These are phyloP conservation scores for Hydropsyche betteni DNA, from an alignment of 2,888 invertebrate genomes.

Conservation along the genomic window DNA sequence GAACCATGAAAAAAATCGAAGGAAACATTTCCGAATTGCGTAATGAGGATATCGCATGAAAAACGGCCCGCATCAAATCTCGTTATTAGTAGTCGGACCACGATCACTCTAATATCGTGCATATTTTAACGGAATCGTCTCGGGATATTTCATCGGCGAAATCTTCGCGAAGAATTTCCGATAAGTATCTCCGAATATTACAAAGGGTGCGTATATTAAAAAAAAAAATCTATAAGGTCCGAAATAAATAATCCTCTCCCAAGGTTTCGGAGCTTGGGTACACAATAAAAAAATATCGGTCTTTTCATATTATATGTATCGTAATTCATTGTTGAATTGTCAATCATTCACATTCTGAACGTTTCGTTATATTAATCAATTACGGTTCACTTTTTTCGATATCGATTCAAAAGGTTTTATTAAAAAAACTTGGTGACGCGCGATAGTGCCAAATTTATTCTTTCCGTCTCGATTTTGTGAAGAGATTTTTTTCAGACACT, in stretches of 20 bases:
- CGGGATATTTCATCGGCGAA: neutral
- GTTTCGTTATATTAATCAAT: too few relatives aligned
- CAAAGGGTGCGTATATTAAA: conserved; percentile 4
- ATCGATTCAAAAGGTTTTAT: too few relatives aligned
- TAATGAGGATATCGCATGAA: too few relatives aligned
- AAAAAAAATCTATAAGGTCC: neutral
- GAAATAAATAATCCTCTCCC: neutral
- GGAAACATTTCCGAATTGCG: too few relatives aligned
- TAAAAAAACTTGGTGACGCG: too few relatives aligned
- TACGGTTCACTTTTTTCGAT: too few relatives aligned
- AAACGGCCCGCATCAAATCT: conserved; percentile 1
- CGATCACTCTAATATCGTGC: conserved; percentile 1
- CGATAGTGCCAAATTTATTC: neutral
- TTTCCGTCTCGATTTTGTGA: neutral
- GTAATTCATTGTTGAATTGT: too few relatives aligned
- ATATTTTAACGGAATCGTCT: conserved; percentile 25
- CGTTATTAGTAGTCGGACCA: conserved; percentile 13
- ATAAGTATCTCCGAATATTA: conserved; percentile 26
- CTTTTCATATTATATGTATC: too few relatives aligned
- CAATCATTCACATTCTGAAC: too few relatives aligned
- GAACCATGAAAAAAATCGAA: too few relatives aligned
- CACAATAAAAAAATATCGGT: too few relatives aligned
- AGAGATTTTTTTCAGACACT: neutral
- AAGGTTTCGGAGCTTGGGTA: neutral
- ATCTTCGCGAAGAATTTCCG: conserved; percentile 15